Percentiles rank a stretch among this genome's conserved stretches.
Conservation (phyloP, 2,113 vertebrate species). For the Chionomys nivalis region DNA sequence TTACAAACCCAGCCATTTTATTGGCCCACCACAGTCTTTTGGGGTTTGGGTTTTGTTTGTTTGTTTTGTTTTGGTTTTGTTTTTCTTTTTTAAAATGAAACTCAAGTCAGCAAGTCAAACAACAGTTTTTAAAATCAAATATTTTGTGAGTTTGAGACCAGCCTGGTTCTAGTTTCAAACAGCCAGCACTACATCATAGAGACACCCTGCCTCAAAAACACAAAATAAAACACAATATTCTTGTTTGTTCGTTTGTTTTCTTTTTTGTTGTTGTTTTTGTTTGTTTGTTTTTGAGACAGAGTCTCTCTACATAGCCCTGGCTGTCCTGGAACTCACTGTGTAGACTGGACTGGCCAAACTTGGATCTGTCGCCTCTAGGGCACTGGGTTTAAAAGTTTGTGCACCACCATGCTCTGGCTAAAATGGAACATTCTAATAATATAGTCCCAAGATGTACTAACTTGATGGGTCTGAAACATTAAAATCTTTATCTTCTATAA, state of each 20-base stretch:
- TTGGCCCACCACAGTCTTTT: background rate
- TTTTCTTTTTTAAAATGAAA: background rate
- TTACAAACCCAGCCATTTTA: background rate
- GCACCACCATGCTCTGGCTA: background rate
- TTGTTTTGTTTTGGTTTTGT: background rate
- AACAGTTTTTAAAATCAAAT: background rate
- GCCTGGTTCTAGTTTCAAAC: background rate
- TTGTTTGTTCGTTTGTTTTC: background rate
- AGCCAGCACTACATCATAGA: background rate
- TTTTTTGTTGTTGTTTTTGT: background rate
- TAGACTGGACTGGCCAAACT: background rate
- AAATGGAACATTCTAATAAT: background rate
- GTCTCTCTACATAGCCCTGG: background rate
- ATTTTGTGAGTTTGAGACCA: background rate
- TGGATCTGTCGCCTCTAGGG: background rate
- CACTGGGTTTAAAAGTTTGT: background rate
- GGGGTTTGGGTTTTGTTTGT: background rate
- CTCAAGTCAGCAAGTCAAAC: background rate
- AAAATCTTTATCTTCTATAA: background rate
- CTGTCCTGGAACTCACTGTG: background rate
- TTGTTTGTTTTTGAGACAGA: background rate
- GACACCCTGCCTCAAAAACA: background rate
- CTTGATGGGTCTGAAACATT: background rate
- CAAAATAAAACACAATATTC: background rate
- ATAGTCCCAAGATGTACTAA: background rate